Evolutionary conservation across 2,113 vertebrate species (phyloP).

Genomic region (Vulpes lagopus): DNA sequence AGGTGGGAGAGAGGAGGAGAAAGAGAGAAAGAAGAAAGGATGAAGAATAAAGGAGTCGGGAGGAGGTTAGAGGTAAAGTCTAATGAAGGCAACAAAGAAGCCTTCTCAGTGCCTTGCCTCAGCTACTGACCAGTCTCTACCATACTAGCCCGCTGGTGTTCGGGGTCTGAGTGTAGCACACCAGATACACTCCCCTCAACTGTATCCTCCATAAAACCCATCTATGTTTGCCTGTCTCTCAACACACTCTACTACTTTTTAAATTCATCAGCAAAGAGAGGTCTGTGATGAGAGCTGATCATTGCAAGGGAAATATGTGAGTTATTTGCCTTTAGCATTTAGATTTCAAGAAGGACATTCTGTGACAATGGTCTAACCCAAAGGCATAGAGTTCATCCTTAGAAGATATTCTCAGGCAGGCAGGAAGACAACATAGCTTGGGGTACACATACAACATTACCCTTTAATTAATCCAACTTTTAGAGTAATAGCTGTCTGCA

Average conservation of each 20-base stretch:
- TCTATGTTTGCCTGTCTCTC: not conserved
- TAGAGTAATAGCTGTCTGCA: not conserved
- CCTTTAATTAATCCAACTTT: not conserved
- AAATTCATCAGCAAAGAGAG: not conserved
- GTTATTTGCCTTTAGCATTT: not conserved
- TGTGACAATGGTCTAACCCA: not conserved
- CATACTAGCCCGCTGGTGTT: fast-evolving
- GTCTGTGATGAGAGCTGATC: not conserved
- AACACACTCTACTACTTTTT: not conserved
- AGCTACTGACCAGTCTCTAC: too few species aligned
- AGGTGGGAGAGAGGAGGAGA: not conserved
- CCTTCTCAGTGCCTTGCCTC: too few species aligned
- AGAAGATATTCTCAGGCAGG: not conserved
- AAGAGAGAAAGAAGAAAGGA: not conserved
- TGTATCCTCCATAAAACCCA: not conserved
- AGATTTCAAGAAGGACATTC: not conserved
- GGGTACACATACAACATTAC: not conserved
- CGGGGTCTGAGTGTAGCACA: not conserved
- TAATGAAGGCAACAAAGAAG: not conserved
- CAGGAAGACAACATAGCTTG: not conserved
- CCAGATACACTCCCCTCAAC: fast-evolving
- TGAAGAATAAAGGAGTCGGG: not conserved
- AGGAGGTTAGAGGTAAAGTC: too few species aligned
- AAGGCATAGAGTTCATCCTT: not conserved
- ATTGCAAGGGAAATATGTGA: not conserved